Evolutionary conservation across 2,888 invertebrate species (phyloP).

Genomic region (Cenopis cana): DNA sequence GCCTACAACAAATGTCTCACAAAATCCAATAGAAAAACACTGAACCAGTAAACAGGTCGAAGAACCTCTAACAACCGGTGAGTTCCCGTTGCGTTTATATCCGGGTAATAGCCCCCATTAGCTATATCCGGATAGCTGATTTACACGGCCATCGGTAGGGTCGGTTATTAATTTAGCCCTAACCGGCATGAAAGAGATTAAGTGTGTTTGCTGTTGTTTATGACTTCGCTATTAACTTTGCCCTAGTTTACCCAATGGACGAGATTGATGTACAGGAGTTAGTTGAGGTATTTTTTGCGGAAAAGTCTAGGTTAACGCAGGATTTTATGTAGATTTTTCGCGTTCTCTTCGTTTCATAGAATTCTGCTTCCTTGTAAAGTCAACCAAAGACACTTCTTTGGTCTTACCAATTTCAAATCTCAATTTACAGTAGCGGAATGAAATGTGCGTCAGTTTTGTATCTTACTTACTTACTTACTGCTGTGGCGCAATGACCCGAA

Average conservation of each 20-base stretch:
- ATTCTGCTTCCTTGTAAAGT: too few species aligned
- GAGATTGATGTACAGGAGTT: slow-evolving; percentile 14
- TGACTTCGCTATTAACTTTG: slow-evolving; percentile 26
- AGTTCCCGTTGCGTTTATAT: slow-evolving; percentile 35
- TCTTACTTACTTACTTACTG: too few species aligned
- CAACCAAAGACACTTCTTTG: too few species aligned
- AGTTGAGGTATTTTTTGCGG: slow-evolving; percentile 2
- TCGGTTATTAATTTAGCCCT: slow-evolving; percentile 38
- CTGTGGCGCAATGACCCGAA: too few species aligned
- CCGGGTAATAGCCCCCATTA: slow-evolving; percentile 35
- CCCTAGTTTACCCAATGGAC: slow-evolving; percentile 16
- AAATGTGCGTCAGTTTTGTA: too few species aligned
- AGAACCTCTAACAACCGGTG: slow-evolving; percentile 16
- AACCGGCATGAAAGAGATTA: slow-evolving; percentile 37
- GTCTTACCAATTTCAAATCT: too few species aligned
- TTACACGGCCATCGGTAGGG: slow-evolving; percentile 32
- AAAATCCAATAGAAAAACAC: neutral
- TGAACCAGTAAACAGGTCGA: slow-evolving; percentile 10
- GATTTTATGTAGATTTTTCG: too few species aligned
- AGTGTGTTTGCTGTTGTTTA: slow-evolving; percentile 32
- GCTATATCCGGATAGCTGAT: slow-evolving; percentile 33
- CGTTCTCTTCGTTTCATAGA: too few species aligned
- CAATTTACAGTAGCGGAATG: too few species aligned
- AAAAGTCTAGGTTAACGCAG: neutral
- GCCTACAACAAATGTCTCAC: too few species aligned